Evolutionary conservation across 1,140 invertebrate genomes (phyloP).

Genomic region (Cydia fagiglandana): DNA sequence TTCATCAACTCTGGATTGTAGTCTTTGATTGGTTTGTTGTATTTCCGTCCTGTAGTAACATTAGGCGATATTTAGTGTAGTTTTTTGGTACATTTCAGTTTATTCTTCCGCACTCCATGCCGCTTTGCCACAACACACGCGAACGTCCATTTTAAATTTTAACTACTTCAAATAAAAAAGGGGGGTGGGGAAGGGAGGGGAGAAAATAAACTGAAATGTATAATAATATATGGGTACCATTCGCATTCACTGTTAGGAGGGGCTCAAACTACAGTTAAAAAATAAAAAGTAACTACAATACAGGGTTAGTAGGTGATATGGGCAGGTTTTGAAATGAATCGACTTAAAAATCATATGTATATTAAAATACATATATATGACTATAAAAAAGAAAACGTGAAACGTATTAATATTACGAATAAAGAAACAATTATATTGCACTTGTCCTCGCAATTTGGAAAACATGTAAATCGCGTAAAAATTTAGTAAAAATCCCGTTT

Average conservation of each 20-base stretch:
- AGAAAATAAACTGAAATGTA: constrained; percentile 79
- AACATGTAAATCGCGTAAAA: no score
- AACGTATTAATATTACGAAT: not conserved
- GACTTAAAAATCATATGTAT: constrained; percentile 31
- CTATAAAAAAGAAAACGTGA: constrained; percentile 16
- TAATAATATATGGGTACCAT: constrained; percentile 69
- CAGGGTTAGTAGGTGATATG: constrained; percentile 38
- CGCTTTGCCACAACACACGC: constrained; percentile 58
- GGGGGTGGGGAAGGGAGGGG: constrained; percentile 50
- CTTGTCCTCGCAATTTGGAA: not conserved
- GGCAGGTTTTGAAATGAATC: constrained; percentile 36
- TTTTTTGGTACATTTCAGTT: constrained; percentile 74
- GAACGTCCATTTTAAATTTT: constrained; percentile 31
- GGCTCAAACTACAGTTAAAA: constrained; percentile 53
- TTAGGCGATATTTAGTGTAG: constrained; percentile 37
- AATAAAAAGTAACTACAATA: constrained; percentile 49
- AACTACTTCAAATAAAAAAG: constrained; percentile 38
- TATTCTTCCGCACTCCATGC: constrained; percentile 56
- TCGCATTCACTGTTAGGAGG: constrained; percentile 69
- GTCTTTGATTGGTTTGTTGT: constrained; percentile 71
- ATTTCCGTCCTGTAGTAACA: constrained; percentile 65
- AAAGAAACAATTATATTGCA: not conserved
- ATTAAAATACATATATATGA: constrained; percentile 31
- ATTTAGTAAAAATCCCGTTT: no score
- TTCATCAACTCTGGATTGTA: constrained; percentile 69